A percentile compares a stretch with the other conserved stretches of the same genome.
Conservation (phyloP, 2,113 vertebrate genomes). For the Actenoides lindsayi region DNA sequence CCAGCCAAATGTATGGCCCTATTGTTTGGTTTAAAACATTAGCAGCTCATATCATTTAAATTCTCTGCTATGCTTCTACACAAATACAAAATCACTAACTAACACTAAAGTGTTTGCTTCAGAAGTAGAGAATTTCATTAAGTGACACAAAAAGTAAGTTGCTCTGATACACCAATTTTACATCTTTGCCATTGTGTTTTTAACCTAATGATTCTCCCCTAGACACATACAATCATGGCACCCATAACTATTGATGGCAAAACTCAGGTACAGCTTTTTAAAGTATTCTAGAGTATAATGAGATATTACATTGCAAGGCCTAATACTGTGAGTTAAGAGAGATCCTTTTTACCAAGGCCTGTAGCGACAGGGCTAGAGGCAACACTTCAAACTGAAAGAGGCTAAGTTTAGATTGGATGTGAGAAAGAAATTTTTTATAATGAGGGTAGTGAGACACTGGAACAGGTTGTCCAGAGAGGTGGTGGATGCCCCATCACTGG, state of each 20-base stretch:
- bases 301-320: background rate
- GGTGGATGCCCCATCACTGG: background rate
- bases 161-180: background rate
- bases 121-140: background rate
- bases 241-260: background rate
- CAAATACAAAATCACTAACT: background rate
- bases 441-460: background rate
- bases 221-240: background rate
- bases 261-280: background rate
- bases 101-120: background rate
- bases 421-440: background rate
- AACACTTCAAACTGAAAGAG: background rate
- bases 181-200: background rate
- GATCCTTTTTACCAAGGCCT: background rate
- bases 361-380: background rate
- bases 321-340: background rate
- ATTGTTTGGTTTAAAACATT: background rate
- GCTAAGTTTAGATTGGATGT: background rate
- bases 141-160: background rate
- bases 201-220: background rate
- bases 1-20: background rate
- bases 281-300: background rate
- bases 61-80: background rate
- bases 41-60: background rate
- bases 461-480: background rate